These are phyloP conservation scores for Leistus spinibarbis DNA, from an alignment of 2,888 invertebrate genomes.

Conservation along the genomic window DNA sequence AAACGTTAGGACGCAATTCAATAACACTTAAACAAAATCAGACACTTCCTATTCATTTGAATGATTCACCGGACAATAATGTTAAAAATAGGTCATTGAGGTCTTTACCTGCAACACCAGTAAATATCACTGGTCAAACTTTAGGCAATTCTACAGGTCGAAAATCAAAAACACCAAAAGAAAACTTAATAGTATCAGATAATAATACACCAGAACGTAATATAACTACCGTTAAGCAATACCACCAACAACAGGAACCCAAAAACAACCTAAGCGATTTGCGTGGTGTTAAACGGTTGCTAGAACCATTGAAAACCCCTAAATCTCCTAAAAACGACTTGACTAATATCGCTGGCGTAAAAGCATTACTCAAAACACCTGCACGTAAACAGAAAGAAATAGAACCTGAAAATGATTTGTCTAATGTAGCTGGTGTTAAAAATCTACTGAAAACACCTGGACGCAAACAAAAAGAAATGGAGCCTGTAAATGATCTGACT, in stretches of 20 bases:
- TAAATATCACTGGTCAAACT: too few species aligned
- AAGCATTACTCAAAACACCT: slow-evolving; percentile 51
- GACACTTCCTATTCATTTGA: too few species aligned
- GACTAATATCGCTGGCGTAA: slow-evolving; percentile 52
- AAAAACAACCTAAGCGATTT: slow-evolving; percentile 5
- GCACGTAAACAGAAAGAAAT: slow-evolving; percentile 42
- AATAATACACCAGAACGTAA: too few species aligned
- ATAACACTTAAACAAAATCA: too few species aligned
- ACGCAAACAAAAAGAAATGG: slow-evolving; percentile 42
- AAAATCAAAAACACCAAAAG: neutral
- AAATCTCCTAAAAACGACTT: slow-evolving; percentile 53
- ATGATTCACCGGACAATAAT: too few species aligned
- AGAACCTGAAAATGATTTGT: slow-evolving; percentile 52
- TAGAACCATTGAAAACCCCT: slow-evolving; percentile 13
- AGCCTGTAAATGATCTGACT: slow-evolving; percentile 55
- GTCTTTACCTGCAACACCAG: too few species aligned
- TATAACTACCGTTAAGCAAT: neutral
- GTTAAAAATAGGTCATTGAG: too few species aligned
- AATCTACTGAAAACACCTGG: slow-evolving; percentile 46
- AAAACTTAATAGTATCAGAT: neutral
- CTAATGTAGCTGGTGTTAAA: slow-evolving; percentile 57
- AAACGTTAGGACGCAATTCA: too few species aligned
- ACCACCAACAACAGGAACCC: neutral
- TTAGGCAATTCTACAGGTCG: too few species aligned
- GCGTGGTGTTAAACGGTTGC: neutral